Conservation (phyloP, 2,888 invertebrate species). For the Blera fallax region DNA sequence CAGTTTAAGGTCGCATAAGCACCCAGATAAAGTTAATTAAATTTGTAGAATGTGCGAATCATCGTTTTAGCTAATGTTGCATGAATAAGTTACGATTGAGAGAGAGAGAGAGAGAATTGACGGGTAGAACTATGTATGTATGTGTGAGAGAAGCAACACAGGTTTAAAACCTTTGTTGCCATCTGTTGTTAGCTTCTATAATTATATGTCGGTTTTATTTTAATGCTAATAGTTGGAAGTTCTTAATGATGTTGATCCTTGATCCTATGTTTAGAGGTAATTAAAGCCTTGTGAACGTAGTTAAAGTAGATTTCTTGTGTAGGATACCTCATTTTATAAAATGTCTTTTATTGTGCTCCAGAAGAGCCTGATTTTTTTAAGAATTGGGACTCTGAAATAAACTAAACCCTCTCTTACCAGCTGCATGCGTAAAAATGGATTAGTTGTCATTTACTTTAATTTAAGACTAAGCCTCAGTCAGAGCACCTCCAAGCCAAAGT, state of each 20-base stretch:
- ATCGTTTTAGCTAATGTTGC: slow-evolving; percentile 37
- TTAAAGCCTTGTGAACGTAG: background rate
- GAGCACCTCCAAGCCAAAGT: too few relatives aligned
- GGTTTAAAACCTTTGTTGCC: background rate
- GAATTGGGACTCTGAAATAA: too few relatives aligned
- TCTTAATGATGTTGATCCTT: background rate
- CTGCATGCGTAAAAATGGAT: too few relatives aligned
- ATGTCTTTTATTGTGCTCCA: too few relatives aligned
- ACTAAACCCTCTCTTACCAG: too few relatives aligned
- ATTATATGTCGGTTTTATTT: slow-evolving; percentile 11
- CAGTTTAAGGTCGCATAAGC: slow-evolving; percentile 36
- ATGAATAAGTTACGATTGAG: slow-evolving; percentile 13
- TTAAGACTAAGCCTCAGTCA: too few relatives aligned
- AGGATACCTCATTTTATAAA: background rate
- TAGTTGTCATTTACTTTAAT: too few relatives aligned
- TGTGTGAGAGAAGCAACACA: background rate
- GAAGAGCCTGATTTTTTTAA: too few relatives aligned
- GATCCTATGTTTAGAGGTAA: background rate
- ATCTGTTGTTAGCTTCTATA: slow-evolving; percentile 46
- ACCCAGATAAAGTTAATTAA: slow-evolving; percentile 36
- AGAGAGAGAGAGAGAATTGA: too few relatives aligned
- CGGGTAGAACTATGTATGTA: too few relatives aligned
- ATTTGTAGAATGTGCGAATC: slow-evolving; percentile 43
- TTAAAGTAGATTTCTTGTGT: background rate
- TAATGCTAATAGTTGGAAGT: background rate